Conservation (phyloP, 2,113 vertebrate species). For the Sciurus niger region DNA sequence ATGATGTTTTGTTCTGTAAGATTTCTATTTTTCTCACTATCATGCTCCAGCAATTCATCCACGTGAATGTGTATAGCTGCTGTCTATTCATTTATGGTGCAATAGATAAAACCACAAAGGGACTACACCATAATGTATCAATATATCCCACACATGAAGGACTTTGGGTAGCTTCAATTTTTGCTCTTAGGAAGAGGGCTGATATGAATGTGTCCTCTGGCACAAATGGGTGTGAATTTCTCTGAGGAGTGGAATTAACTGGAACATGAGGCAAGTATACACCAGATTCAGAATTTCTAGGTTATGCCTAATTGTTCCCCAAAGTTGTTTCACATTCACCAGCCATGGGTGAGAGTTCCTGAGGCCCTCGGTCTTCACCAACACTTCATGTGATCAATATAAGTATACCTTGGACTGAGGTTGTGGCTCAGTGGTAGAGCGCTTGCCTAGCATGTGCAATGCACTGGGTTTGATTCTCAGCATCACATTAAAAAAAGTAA, state of each 20-base stretch:
- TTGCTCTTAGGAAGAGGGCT: background rate
- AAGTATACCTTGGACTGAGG: too few relatives aligned
- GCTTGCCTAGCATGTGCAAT: too few relatives aligned
- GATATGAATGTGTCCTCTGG: background rate
- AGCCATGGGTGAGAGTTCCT: background rate
- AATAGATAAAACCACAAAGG: background rate
- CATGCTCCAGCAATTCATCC: background rate
- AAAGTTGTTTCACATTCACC: background rate
- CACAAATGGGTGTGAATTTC: conserved; percentile 34
- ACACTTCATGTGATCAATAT: background rate
- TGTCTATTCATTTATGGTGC: background rate
- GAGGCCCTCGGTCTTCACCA: background rate
- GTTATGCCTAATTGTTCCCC: conserved; percentile 20
- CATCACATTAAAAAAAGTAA: too few relatives aligned
- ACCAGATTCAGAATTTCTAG: conserved; percentile 5
- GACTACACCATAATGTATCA: background rate
- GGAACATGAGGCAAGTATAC: background rate
- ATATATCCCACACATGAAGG: background rate
- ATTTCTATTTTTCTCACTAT: background rate
- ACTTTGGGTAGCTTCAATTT: background rate
- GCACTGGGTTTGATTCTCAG: too few relatives aligned
- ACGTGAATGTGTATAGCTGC: background rate
- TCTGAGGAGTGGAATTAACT: conserved; percentile 24
- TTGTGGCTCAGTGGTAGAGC: too few relatives aligned
- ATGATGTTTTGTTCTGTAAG: background rate